Evolutionary conservation across 2,888 invertebrate genomes (phyloP), one percentile per base, ranked within the genome.

Genomic region (Troides oblongomaculatus): DNA sequence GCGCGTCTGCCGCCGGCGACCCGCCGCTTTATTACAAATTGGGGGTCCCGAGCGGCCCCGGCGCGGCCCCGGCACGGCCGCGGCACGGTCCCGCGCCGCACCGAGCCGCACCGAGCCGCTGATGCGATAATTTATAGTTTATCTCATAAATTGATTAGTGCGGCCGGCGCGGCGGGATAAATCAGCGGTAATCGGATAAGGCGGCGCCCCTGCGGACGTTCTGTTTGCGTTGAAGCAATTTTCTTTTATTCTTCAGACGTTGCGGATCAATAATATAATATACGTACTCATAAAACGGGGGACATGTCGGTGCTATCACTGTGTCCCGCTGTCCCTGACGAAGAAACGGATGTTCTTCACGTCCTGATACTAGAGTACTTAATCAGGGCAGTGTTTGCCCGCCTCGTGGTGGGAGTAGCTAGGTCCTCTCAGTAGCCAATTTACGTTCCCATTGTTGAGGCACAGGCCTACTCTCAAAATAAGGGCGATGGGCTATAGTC

Each of bases 141-240:
- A 87, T 85, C 86, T 81, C 81, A 76, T 85, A 85, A 87, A 88
- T 89, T 84, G 87, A 88, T 87, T 87, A 88, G 84, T 85, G 82
- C 85, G 84, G 81, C 81, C 77, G 83, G 79, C 86, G 81, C 78
- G 81, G 80, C 82, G 84, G 81, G 80, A 87, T 88, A 87, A 85
- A 86, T 90, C 88, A 85, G 78, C 80, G 71, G 78, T 85, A 86
- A 89, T 86, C 84, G 78, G 83, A 87, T 87, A 60, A 69, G 73
- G 71, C 75, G 72, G 25, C 57, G 23, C 36, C 21, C 53, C 53
- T 17, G 53, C 53, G 17, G 53, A 18, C 14, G n/a, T n/a, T 17
- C 18, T 14, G 6, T 53, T 17, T n/a, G 7, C 5, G 39, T 56
- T 8, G 1, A n/a, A 8, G 56, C n/a, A 18, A 58, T 10, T 58